A percentile compares a stretch with the other conserved stretches of the same genome.
Evolutionary conservation across 2,888 invertebrate species (phyloP).

Genomic region (Nemurella pictetii): DNA sequence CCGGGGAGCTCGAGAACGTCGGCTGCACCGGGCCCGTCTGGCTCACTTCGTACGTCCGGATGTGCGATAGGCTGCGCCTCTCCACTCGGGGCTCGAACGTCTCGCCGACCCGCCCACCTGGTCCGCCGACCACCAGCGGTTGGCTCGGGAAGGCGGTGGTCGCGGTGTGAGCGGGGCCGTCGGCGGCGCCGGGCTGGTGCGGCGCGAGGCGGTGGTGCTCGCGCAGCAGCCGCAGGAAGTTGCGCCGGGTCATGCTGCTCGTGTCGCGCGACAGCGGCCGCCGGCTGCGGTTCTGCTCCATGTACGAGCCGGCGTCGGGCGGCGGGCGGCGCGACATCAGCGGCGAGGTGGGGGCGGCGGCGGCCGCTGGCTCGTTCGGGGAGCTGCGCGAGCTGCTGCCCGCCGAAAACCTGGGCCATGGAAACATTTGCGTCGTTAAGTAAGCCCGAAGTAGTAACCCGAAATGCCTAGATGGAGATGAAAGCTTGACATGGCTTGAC

Average conservation of each 20-base stretch:
- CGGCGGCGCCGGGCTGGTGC: not conserved
- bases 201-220: not conserved
- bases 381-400: too few relatives aligned
- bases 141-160: not conserved
- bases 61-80: not conserved
- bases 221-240: not conserved
- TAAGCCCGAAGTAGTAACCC: too few relatives aligned
- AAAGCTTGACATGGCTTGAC: too few relatives aligned
- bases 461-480: too few relatives aligned
- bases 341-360: not conserved
- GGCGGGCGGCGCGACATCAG: not conserved
- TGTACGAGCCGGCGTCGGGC: not conserved
- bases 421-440: too few relatives aligned
- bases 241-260: not conserved
- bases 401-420: too few relatives aligned
- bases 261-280: not conserved
- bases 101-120: too few relatives aligned
- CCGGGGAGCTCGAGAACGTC: not conserved
- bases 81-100: not conserved
- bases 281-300: not conserved
- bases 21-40: constrained; percentile 27
- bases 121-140: not conserved
- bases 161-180: not conserved
- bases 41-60: constrained; percentile 30
- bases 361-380: not conserved